Base-by-base conservation (phyloP, 2,888 invertebrate genomes). In the Epinotia ramella region DNA sequence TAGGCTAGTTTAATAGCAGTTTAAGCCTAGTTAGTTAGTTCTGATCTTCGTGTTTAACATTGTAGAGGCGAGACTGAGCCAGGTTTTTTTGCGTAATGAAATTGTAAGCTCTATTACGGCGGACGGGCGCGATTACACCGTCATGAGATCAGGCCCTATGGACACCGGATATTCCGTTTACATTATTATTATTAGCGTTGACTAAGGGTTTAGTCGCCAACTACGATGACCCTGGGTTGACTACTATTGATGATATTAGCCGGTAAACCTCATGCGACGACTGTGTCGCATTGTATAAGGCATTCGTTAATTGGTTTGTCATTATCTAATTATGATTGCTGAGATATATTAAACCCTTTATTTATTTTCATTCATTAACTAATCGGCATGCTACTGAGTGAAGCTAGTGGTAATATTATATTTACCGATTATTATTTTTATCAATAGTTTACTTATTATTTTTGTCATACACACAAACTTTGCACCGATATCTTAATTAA, bases 1-100 rank as follows among this genome's bases (percentile, higher is more conserved):
- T 67, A 57, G 72, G 88, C 89, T 86, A 86, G 84, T 87, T 88
- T 92, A 93, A 92, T 92, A 91, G 85, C 90, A 84, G 86, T 86
- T 86, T 88, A 88, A 89, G 83, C 82, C 86, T 85, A 87, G 89
- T 88, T 89, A 88, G 88, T 84, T 84, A 83, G 85, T 86, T 88
- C 86, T 84, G 86, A 88, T 88, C 86, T 84, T 85, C 86, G 85
- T 87, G 90, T 88, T 89, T 88, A 88, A 90, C 89, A 90, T 91
- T 88, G 89, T 90, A 86, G 84, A 82, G 77, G 83, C 78, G 81
- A 81, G 83, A 86, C 81, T 81, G 84, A 87, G 86, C 83, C 79
- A 67, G 81, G 84, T 90, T 91, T 91, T 40, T 90, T 90, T 84
- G 79, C 81, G 84, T 87, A 87, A 89, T 90, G 82, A 88, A 86